phyloP scores from a whole-genome alignment of 2,797 vertebrate species.

The Gymnoscopelus microlampas region DNA sequence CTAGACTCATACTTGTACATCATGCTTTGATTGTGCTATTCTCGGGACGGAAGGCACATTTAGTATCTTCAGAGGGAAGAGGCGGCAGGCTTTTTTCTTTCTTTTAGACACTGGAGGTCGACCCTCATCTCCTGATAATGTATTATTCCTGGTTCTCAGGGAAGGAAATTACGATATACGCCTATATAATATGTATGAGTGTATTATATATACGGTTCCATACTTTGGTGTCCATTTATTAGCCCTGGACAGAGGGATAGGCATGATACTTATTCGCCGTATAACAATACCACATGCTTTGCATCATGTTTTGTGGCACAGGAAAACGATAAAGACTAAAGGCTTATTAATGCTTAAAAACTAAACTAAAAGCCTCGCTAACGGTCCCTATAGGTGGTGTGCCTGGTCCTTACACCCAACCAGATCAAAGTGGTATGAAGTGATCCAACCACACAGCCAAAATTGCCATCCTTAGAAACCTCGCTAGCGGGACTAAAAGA shows the following conservation, averaged over 20 bases:
- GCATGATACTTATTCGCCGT: not conserved
- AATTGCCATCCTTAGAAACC: too few species aligned
- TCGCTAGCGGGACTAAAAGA: too few species aligned
- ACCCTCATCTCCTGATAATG: conserved; percentile 20
- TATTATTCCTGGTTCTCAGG: conserved; percentile 21
- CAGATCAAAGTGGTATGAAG: too few species aligned
- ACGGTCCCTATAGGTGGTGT: too few species aligned
- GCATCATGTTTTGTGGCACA: not conserved
- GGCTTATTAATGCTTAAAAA: too few species aligned
- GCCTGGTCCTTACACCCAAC: too few species aligned
- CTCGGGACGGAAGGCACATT: conserved; percentile 37
- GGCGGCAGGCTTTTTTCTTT: conserved; percentile 8
- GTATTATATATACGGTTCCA: not conserved
- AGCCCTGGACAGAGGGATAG: not conserved
- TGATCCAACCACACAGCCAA: too few species aligned
- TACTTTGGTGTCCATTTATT: not conserved
- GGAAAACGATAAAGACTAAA: not conserved
- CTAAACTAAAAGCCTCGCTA: too few species aligned
- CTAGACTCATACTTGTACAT: conserved; percentile 57
- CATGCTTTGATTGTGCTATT: conserved; percentile 68
- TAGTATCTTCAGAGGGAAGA: conserved; percentile 39
- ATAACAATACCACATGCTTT: conserved; percentile 6
- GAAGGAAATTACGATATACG: conserved; percentile 6
- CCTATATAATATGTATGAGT: not conserved
- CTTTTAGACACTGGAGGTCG: conserved; percentile 20